Conservation (phyloP, 2,113 vertebrate species). For the Callorhinus ursinus region DNA sequence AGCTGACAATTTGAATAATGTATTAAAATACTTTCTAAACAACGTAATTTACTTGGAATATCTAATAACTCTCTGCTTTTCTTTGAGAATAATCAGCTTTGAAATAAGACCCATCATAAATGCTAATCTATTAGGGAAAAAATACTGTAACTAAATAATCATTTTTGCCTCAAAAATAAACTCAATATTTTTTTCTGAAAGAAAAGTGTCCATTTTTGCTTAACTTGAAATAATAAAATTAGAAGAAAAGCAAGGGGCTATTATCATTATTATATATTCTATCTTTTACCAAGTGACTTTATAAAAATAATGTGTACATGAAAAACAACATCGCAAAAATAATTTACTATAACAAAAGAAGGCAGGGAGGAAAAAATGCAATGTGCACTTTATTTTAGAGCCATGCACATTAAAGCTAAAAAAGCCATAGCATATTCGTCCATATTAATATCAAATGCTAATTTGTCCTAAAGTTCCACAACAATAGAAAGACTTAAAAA, state of each 20-base stretch:
- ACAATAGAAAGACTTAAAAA: not conserved
- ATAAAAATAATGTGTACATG: constrained; percentile 67
- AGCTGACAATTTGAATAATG: constrained; percentile 35
- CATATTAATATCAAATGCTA: constrained; percentile 45
- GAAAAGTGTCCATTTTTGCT: constrained; percentile 20
- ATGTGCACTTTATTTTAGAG: constrained; percentile 62
- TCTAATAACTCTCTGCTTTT: constrained; percentile 33
- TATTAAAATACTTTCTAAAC: constrained; percentile 64
- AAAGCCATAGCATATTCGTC: constrained; percentile 31
- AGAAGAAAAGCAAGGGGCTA: constrained; percentile 33
- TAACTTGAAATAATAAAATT: constrained; percentile 75
- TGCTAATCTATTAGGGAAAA: not conserved
- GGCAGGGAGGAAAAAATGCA: not conserved
- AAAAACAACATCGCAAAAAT: constrained; percentile 39
- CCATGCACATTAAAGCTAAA: constrained; percentile 48
- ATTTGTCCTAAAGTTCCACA: constrained; percentile 26
- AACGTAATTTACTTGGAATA: constrained; percentile 65
- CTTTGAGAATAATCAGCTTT: constrained; percentile 64
- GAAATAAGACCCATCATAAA: constrained; percentile 39
- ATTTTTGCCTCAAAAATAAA: constrained; percentile 57
- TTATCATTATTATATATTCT: not conserved
- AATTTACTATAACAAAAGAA: not conserved
- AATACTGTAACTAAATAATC: constrained; percentile 25
- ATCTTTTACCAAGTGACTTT: constrained; percentile 53
- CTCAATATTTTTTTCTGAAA: not conserved